Evolutionary conservation across 2,113 vertebrate species (phyloP).

Genomic region (Chlamydotis undulata): DNA sequence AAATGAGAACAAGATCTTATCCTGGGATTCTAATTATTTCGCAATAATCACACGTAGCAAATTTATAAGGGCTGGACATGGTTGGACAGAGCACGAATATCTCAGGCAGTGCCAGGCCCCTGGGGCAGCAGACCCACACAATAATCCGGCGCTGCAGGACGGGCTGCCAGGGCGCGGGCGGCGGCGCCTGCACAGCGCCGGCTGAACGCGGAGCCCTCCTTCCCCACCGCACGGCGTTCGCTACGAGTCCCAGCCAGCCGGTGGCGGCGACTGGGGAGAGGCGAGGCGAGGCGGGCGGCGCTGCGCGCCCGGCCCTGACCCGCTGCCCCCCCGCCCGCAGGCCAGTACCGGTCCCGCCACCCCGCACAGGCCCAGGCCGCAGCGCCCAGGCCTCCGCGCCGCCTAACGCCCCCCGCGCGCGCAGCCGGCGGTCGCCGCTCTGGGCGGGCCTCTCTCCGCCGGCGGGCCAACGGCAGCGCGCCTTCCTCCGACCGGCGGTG

Average conservation of each 20-base stretch:
- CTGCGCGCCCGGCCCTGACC: neutral
- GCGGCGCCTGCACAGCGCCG: neutral
- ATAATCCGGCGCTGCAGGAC: too few relatives aligned
- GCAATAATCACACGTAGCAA: fast-evolving
- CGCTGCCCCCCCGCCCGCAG: neutral
- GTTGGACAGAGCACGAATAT: fast-evolving
- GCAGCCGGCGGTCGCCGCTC: neutral
- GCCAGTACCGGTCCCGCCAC: neutral
- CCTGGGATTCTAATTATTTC: fast-evolving
- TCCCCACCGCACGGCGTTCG: neutral
- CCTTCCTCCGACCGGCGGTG: too few relatives aligned
- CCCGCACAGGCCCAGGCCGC: too few relatives aligned
- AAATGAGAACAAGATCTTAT: fast-evolving
- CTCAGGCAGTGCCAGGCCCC: fast-evolving
- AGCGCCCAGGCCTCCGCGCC: neutral
- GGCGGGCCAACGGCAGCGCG: neutral
- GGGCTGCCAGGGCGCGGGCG: neutral
- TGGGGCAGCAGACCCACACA: fast-evolving
- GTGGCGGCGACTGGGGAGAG: neutral
- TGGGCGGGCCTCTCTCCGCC: neutral
- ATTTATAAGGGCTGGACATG: fast-evolving
- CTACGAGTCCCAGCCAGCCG: neutral
- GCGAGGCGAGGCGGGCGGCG: too few relatives aligned
- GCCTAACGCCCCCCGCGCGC: too few relatives aligned
- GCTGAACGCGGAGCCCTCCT: neutral